These are phyloP conservation scores for Epinotia ramella DNA, from an alignment of 2,888 invertebrate genomes.

Conservation along the genomic window DNA sequence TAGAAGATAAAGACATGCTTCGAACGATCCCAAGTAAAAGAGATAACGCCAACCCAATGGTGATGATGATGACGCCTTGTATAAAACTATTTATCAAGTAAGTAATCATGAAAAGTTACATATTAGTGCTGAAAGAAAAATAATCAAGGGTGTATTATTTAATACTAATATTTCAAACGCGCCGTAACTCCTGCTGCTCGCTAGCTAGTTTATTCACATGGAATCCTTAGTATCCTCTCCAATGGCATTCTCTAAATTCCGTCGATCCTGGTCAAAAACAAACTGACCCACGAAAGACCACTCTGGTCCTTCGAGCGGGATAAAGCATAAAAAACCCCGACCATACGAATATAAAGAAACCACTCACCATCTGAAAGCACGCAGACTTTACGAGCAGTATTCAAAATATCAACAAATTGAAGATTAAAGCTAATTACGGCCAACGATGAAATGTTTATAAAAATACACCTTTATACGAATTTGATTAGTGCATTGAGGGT, in stretches of 20 bases:
- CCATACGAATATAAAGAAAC: constrained; percentile 4
- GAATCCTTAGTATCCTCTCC: neutral
- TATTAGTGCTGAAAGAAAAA: neutral
- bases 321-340: constrained; percentile 3
- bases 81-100: too few relatives aligned
- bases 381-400: constrained; percentile 50
- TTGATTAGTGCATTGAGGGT: constrained; percentile 39
- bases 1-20: too few relatives aligned
- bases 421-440: constrained; percentile 39
- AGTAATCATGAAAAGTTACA: neutral
- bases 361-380: constrained; percentile 39
- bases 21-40: too few relatives aligned
- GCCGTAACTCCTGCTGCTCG: neutral
- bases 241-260: neutral
- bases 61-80: too few relatives aligned
- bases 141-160: neutral
- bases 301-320: constrained; percentile 22
- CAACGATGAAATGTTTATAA: constrained; percentile 36
- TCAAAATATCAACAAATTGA: constrained; percentile 52
- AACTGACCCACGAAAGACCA: neutral
- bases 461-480: constrained; percentile 41
- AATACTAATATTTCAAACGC: neutral
- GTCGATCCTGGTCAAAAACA: neutral
- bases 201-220: neutral
- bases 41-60: too few relatives aligned